phyloP scores from a whole-genome alignment of 2,797 vertebrate genomes.

The Hipposideros larvatus region DNA sequence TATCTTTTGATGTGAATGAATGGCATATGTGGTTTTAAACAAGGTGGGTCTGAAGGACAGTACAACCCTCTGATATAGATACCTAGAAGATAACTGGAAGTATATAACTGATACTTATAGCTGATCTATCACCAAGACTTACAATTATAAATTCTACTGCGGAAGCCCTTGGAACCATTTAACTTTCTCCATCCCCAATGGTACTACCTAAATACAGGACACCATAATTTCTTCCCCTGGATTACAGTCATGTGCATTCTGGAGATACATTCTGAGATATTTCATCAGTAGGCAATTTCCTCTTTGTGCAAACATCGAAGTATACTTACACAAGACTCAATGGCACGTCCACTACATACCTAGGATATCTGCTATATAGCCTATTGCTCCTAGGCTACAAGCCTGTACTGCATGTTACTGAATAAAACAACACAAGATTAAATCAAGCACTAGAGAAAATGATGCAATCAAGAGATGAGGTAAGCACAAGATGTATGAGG shows the following conservation, averaged over 20 bases:
- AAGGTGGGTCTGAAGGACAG: neutral
- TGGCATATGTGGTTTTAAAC: neutral
- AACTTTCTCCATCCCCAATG: neutral
- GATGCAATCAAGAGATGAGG: neutral
- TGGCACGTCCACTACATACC: neutral
- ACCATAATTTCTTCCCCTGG: neutral
- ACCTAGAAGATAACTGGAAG: neutral
- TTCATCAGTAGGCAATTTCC: neutral
- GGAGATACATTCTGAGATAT: neutral
- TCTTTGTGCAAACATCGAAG: neutral
- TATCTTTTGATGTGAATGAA: neutral
- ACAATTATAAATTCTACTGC: neutral
- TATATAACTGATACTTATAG: neutral
- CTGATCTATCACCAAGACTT: neutral
- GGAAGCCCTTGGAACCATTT: neutral
- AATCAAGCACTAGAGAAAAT: neutral
- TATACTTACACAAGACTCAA: neutral
- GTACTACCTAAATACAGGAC: neutral
- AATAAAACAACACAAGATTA: neutral
- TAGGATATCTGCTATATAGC: neutral
- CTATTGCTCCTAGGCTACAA: neutral
- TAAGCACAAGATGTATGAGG: neutral
- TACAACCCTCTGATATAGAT: neutral
- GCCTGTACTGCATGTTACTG: neutral
- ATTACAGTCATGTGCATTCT: neutral